Base-by-base conservation (phyloP, 2,113 vertebrate genomes). In the Phaetusa simplex region DNA sequence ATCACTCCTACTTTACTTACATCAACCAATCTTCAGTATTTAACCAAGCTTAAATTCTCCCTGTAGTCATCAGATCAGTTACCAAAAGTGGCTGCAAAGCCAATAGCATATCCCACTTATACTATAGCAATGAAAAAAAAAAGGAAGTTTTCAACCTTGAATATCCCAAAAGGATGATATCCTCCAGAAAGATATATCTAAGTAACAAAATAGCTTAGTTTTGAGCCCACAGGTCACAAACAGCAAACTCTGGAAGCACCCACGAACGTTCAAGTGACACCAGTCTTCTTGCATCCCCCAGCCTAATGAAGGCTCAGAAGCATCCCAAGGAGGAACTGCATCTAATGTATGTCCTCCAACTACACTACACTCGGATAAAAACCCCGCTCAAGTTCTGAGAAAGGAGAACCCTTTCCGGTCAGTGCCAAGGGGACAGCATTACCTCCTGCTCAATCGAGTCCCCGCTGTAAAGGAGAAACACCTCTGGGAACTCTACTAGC, bases 181-280 rank as follows among this genome's bases (percentile, higher is more conserved):
- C 30, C 32, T 70, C 34, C 27, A 26, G 45, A 80, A 50, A 92
- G 82, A 52, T 5, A 3, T 7, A 64, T 71, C 34, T 36, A 89
- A 67, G 38, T 21, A 52, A 69, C 22, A 53, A 32, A 67, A 40
- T 0, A 71, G 34, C 50, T 79, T 42, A 9, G 3, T 53, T 94
- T 88, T 76, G 30, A 82, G 58, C 12, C 14, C n/a, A n/a, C 6
- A 24, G 30, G 30, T 71, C 47, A 80, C 49, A 69, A 71, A 49
- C 8, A 76, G n/a, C 8, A 66, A 62, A 58, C 10, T 62, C 22
- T 38, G 45, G 12, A 87, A 70, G 36, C 34, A 61, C 9, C 5
- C 4, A 38, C 49, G 15, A 19, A 9, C 49, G 17, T 8, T 62
- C 45, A 67, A 76, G 45, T 0, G 0, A 52, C 2, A 8, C 8